phyloP scores from a whole-genome alignment of 2,113 vertebrate species.

The Hymenochirus boettgeri region DNA sequence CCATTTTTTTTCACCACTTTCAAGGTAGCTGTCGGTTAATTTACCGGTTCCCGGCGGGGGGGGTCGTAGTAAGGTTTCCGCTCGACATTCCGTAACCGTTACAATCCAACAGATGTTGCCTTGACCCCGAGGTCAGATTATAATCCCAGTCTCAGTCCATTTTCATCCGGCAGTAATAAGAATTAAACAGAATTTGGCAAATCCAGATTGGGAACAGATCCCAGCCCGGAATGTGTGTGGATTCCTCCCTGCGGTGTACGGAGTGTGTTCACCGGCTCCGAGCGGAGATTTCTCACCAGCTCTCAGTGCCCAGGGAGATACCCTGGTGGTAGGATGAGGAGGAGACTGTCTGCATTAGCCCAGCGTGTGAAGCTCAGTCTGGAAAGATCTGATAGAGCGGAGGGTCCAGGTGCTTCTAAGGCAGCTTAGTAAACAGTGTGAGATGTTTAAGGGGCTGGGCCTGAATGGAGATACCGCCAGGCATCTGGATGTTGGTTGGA shows the following conservation, averaged over 20 bases:
- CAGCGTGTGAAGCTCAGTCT: not conserved
- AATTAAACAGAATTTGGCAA: slow-evolving; percentile 16
- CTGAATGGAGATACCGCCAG: not conserved
- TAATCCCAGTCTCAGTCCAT: not conserved
- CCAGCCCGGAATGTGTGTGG: not conserved
- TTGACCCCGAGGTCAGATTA: not conserved
- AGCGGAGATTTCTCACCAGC: not conserved
- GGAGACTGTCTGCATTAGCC: not conserved
- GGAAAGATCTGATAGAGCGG: no score
- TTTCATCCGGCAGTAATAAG: slow-evolving; percentile 3
- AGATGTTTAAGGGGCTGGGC: not conserved
- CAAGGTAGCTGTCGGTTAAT: no score
- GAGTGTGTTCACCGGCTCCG: no score
- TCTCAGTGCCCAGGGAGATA: not conserved
- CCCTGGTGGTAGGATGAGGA: not conserved
- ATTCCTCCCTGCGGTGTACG: not conserved
- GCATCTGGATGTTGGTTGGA: not conserved
- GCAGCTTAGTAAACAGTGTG: not conserved
- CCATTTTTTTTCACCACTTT: no score
- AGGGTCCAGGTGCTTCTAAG: not conserved
- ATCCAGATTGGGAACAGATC: slow-evolving; percentile 3
- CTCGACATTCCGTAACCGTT: no score
- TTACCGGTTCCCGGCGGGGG: no score
- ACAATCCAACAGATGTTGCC: not conserved
- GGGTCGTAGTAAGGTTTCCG: no score